Evolutionary conservation across 2,888 invertebrate species (phyloP).

Genomic region (Prosapia bicincta): DNA sequence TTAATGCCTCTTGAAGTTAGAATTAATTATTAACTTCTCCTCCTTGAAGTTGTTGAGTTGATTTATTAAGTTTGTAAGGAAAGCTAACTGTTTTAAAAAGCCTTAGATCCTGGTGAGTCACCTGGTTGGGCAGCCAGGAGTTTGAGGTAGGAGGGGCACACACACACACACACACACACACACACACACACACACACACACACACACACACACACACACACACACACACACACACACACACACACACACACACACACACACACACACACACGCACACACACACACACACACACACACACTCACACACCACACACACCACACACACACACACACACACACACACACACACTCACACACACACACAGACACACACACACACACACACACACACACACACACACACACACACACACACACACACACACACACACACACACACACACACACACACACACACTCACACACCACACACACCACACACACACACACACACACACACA

Average conservation of each 20-base stretch:
- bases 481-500: background rate
- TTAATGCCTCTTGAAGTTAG: too few relatives aligned
- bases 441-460: background rate
- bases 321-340: background rate
- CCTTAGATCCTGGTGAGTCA: too few relatives aligned
- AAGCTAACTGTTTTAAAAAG: too few relatives aligned
- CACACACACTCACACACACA: background rate
- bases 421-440: background rate
- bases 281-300: background rate
- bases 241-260: background rate
- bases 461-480: too few relatives aligned
- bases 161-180: background rate
- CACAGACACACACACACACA: background rate
- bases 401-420: background rate
- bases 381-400: background rate
- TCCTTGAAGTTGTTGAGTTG: too few relatives aligned
- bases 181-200: background rate
- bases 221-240: background rate
- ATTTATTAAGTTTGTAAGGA: too few relatives aligned
- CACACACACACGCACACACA: background rate
- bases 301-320: too few relatives aligned
- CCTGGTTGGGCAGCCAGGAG: too few relatives aligned
- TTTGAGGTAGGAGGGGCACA: too few relatives aligned
- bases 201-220: background rate
- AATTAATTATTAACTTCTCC: too few relatives aligned